Conservation (phyloP, 2,113 vertebrate species). For the Lophochroa leadbeateri region DNA sequence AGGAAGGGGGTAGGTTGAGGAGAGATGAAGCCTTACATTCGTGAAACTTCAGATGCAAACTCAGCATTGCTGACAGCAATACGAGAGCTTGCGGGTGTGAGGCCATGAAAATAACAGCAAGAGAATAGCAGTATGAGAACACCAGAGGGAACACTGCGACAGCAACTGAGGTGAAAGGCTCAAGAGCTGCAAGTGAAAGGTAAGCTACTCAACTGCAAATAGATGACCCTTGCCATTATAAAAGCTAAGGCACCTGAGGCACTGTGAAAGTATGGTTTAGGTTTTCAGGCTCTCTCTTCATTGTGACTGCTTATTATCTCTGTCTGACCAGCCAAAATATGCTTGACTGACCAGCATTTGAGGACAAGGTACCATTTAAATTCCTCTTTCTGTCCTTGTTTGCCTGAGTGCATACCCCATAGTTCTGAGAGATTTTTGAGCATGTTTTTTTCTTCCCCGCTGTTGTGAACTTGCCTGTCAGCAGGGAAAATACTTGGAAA, state of each 20-base stretch:
- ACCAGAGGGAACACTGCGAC: fast-evolving
- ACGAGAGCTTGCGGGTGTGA: not conserved
- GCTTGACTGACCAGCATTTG: not conserved
- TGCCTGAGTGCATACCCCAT: not conserved
- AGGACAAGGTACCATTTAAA: not conserved
- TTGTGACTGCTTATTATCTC: not conserved
- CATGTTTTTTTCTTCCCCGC: not conserved
- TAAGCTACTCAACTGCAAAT: not conserved
- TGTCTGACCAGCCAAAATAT: not conserved
- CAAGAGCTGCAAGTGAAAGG: not conserved
- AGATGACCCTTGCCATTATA: not conserved
- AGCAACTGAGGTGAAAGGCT: not conserved
- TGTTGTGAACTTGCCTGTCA: not conserved
- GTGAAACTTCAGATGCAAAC: not conserved
- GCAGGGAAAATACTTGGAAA: not conserved
- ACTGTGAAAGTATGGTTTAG: not conserved
- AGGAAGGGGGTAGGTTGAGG: not conserved
- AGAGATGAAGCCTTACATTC: fast-evolving
- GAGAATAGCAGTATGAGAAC: not conserved
- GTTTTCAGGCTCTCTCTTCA: not conserved
- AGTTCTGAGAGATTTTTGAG: not conserved
- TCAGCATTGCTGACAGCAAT: not conserved
- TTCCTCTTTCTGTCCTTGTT: not conserved
- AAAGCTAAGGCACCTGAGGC: not conserved
- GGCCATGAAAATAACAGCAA: not conserved